Conservation (phyloP, 2,797 vertebrate genomes). For the Antrozous pallidus region DNA sequence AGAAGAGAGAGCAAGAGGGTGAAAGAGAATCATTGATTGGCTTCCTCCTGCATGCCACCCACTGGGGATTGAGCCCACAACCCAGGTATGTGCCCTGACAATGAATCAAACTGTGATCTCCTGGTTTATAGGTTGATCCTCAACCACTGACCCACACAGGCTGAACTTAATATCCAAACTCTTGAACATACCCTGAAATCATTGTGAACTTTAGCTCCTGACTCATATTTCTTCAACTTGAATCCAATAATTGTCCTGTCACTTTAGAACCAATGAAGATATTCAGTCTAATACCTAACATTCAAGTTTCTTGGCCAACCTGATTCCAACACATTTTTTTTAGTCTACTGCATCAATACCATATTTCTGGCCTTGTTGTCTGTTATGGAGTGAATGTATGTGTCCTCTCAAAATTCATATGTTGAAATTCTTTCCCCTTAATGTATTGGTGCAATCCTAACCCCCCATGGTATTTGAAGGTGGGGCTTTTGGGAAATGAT, state of each 20-base stretch:
- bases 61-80: too few species aligned
- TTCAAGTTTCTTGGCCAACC: background rate
- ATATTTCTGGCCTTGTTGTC: background rate
- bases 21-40: too few species aligned
- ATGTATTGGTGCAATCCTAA: background rate
- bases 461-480: background rate
- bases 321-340: background rate
- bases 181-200: background rate
- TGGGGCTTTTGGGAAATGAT: background rate
- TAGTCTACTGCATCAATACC: background rate
- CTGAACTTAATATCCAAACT: background rate
- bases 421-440: background rate
- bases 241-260: background rate
- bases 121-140: too few species aligned
- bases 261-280: background rate
- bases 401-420: background rate
- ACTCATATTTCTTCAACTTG: background rate
- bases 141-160: too few species aligned
- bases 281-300: background rate
- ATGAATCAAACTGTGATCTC: too few species aligned
- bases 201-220: background rate
- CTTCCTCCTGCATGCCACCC: too few species aligned
- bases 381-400: background rate
- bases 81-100: too few species aligned
- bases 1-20: too few species aligned